These are phyloP conservation scores for Bos taurus DNA, from an alignment of 2,113 vertebrate species.

Conservation along the genomic window ARS-UCD2.0 NC_037344.1:31841001-31841500, in stretches of 20 bases:
- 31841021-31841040: conserved; percentile 38
- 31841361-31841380: background rate
- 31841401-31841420: background rate
- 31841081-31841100: conserved; percentile 41
- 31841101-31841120: conserved; percentile 43
- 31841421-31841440: background rate
- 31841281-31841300: background rate
- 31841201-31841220: conserved; percentile 45
- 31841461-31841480: background rate
- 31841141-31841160: conserved; percentile 50
- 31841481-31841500: background rate
- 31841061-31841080: conserved; percentile 22
- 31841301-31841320: background rate
- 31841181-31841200: conserved; percentile 32
- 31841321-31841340: background rate
- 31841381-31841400: conserved; percentile 12
- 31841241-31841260: conserved; percentile 15
- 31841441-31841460: background rate
- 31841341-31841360: background rate
- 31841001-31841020: conserved; percentile 41
- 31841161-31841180: conserved; percentile 60
- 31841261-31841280: background rate
- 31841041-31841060: conserved; percentile 43
- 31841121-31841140: conserved; percentile 54
- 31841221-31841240: conserved; percentile 46